Evolutionary conservation across 2,113 vertebrate species (phyloP).

Genomic region (Dromiciops gliroides): DNA sequence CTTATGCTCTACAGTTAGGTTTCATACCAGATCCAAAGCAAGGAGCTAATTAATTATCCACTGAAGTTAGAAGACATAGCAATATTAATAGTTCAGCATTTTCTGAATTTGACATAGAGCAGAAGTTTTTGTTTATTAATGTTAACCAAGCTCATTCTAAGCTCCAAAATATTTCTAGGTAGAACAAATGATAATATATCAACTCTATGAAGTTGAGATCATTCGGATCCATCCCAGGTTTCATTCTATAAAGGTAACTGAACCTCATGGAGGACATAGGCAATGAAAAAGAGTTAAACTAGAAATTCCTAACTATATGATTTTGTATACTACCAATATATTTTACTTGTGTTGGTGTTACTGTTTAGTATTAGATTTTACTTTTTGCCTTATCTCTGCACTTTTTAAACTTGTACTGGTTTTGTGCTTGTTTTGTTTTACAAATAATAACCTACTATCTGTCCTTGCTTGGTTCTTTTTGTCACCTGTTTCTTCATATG

Average conservation of each 20-base stretch:
- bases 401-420: background rate
- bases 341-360: background rate
- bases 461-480: background rate
- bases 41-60: background rate
- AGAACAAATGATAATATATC: background rate
- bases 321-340: background rate
- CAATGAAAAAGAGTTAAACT: too few relatives aligned
- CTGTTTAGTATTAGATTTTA: background rate
- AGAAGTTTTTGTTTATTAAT: background rate
- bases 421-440: background rate
- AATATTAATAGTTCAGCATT: slow-evolving; percentile 7
- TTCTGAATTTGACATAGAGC: background rate
- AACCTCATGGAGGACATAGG: too few relatives aligned
- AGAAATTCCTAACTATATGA: too few relatives aligned
- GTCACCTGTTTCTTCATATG: background rate
- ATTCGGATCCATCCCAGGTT: background rate
- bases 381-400: background rate
- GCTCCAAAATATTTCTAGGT: background rate
- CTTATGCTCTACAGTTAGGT: background rate
- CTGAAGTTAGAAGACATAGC: background rate
- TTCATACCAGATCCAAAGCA: background rate
- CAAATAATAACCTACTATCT: background rate
- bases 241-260: too few relatives aligned
- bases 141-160: background rate
- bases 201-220: background rate